phyloP scores from a whole-genome alignment of 2,797 vertebrate species.

The Enteromius fasciolatus region DNA sequence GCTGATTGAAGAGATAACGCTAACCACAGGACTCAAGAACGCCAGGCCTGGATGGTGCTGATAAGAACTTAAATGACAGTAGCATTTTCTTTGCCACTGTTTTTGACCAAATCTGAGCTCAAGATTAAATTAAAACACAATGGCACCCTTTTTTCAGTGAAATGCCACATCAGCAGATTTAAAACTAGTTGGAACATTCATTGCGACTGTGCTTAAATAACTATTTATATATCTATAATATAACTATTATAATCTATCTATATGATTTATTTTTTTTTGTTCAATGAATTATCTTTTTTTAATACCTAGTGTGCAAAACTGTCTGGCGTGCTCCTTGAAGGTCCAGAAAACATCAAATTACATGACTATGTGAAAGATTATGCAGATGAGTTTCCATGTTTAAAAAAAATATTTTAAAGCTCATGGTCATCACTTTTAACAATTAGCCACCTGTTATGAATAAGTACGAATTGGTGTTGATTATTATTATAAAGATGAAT shows the following conservation, averaged over 20 bases:
- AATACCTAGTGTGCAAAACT: neutral
- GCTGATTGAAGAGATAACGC: slow-evolving; percentile 59
- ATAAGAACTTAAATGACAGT: slow-evolving; percentile 45
- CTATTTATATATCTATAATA: too few relatives aligned
- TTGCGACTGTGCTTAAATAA: slow-evolving; percentile 51
- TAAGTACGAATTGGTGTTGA: too few relatives aligned
- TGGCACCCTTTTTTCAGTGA: slow-evolving; percentile 31
- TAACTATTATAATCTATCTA: too few relatives aligned
- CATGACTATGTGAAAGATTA: neutral
- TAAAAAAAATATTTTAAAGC: neutral
- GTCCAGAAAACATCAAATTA: neutral
- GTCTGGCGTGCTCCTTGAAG: neutral
- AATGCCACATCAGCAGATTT: slow-evolving; percentile 43
- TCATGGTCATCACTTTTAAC: neutral
- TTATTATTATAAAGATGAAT: too few relatives aligned
- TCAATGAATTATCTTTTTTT: too few relatives aligned
- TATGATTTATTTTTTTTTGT: too few relatives aligned
- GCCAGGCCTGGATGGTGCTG: slow-evolving; percentile 41
- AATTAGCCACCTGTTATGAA: too few relatives aligned
- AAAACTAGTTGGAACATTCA: slow-evolving; percentile 33
- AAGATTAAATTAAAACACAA: slow-evolving; percentile 31
- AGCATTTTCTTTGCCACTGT: slow-evolving; percentile 34
- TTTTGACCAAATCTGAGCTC: slow-evolving; percentile 17
- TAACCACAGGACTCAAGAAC: slow-evolving; percentile 47
- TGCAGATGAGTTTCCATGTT: slow-evolving; percentile 14